Evolutionary conservation across 2,888 invertebrate genomes (phyloP).

Genomic region (Morpho helenor): DNA sequence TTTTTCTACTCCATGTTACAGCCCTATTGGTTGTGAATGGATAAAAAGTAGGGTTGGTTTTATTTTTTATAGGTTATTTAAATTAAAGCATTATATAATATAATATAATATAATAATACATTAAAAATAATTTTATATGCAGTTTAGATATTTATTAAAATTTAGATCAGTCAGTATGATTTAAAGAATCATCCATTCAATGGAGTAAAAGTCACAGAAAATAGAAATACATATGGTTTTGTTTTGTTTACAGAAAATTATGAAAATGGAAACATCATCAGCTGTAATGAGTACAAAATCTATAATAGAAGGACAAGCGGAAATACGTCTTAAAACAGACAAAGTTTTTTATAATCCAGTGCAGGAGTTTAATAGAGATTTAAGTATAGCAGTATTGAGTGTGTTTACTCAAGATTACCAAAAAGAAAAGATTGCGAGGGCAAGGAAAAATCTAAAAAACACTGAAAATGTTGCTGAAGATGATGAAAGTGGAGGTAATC

Average conservation of each 20-base stretch:
- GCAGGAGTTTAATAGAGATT: conserved; percentile 98
- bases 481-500: conserved; percentile 18
- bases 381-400: conserved; percentile 88
- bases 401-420: conserved; percentile 80
- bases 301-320: conserved; percentile 88
- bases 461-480: conserved; percentile 34
- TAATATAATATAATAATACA: too few species aligned
- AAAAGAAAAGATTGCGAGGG: conserved; percentile 41
- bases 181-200: background rate
- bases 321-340: conserved; percentile 83
- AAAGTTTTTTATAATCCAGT: conserved; percentile 99
- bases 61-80: too few species aligned
- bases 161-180: conserved; percentile 10
- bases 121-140: conserved; percentile 13
- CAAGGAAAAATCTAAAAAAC: conserved; percentile 33
- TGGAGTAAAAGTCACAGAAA: too few species aligned
- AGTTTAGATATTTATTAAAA: conserved; percentile 17
- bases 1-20: too few species aligned
- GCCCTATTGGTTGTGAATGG: too few species aligned
- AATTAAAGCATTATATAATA: too few species aligned
- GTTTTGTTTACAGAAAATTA: conserved; percentile 24
- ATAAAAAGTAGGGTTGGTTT: too few species aligned
- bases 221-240: background rate
- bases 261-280: conserved; percentile 49
- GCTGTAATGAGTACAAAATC: conserved; percentile 36